Evolutionary conservation across 2,888 invertebrate species (phyloP).

Genomic region (Lepidonotus clava): DNA sequence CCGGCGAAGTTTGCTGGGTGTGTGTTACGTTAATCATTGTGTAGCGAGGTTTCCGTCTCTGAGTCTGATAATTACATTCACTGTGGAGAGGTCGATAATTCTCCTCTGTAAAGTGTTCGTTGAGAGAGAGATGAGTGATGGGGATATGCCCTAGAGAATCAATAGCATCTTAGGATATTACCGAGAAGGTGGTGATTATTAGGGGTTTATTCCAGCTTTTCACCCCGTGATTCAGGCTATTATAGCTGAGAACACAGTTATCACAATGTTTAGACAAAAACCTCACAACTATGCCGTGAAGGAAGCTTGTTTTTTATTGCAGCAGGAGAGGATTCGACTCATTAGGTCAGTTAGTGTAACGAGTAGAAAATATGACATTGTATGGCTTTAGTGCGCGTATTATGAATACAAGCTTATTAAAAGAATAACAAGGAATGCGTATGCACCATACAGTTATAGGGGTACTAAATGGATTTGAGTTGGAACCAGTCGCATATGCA

Average conservation of each 20-base stretch:
- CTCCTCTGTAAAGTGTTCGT: not conserved
- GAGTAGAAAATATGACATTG: no score
- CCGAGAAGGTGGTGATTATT: not conserved
- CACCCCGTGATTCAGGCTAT: not conserved
- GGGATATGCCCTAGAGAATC: not conserved
- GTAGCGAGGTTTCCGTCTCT: not conserved
- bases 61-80: not conserved
- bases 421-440: no score
- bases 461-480: no score
- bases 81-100: slow-evolving; percentile 3
- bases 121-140: not conserved
- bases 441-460: no score
- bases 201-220: not conserved
- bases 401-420: no score
- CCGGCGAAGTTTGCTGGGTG: not conserved
- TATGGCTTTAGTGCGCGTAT: no score
- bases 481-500: no score
- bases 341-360: no score
- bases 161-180: slow-evolving; percentile 1
- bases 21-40: slow-evolving; percentile 22
- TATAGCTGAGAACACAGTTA: not conserved
- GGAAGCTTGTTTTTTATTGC: not conserved
- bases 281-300: not conserved
- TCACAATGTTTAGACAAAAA: not conserved
- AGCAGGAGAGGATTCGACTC: no score